Base-by-base conservation (phyloP, 2,113 vertebrate genomes). In the Saimiri boliviensis region DNA sequence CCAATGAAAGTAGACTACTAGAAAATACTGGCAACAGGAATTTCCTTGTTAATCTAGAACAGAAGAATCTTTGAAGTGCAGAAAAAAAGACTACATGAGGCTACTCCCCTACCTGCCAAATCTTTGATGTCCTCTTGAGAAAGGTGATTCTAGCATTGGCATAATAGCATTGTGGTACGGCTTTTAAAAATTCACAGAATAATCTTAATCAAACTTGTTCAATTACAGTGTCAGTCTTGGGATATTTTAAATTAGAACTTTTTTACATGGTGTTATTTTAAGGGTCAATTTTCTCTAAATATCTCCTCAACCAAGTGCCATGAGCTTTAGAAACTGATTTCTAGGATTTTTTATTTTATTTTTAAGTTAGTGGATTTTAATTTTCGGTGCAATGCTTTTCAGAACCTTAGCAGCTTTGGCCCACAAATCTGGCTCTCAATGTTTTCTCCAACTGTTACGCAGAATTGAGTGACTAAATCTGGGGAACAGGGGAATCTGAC, bases 161-260 rank as follows among this genome's bases (percentile, higher is more conserved):
- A 68, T 94, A 91, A 71, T 35, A 19, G 3, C 20, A n/a, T 66
- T 5, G 10, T 32, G 9, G 3, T 56, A 37, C 81, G 47, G 13
- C 32, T 92, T 96, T 79, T 13, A 93, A 95, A 91, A 82, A n/a
- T 49, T 95, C 12, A 42, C 19, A 95, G 54, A 92, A 83, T 89
- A 52, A 89, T 92, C 23, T 81, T 79, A 91, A 56, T 63, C 66
- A 70, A 96, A 79, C 13, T 63, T 42, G 25, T 47, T 3, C 17
- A 45, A 17, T 52, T 60, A 60, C 17, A 68, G 30, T 49, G 30
- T 79, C 60, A 76, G 0, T 80, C 97, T 92, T 80, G 83, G 60
- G 42, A n/a, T 66, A 73, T 4, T 13, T 93, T 66, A 85, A 93
- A 60, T 92, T 80, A 90, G 49, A 88, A 14, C 17, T 89, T 89